Evolutionary conservation across 2,113 vertebrate species (phyloP).

Genomic region (Percina caprodes): DNA sequence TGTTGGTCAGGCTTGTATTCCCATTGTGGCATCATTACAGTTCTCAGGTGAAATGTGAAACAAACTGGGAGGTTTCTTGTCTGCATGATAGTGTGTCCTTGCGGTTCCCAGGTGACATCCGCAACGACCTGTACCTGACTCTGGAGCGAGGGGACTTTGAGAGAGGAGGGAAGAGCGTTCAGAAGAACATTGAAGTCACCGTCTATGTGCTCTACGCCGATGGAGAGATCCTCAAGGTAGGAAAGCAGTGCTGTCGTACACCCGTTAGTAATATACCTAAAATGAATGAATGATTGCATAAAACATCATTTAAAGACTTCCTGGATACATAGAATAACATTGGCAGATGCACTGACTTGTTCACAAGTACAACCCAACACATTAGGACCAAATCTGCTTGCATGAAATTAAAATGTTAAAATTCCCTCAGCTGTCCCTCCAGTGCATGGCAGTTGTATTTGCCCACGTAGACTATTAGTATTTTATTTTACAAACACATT

Average conservation of each 20-base stretch:
- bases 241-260: rapidly evolving
- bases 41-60: background rate
- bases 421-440: too few relatives aligned
- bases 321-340: too few relatives aligned
- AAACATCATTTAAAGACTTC: too few relatives aligned
- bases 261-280: too few relatives aligned
- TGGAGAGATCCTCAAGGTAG: constrained; percentile 95
- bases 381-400: too few relatives aligned
- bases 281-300: too few relatives aligned
- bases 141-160: constrained; percentile 97
- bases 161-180: constrained; percentile 97
- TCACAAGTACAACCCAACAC: too few relatives aligned
- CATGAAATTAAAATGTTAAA: too few relatives aligned
- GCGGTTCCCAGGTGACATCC: constrained; percentile 88
- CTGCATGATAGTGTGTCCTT: background rate
- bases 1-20: background rate
- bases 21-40: background rate
- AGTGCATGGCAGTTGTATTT: too few relatives aligned
- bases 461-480: too few relatives aligned
- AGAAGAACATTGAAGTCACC: constrained; percentile 98
- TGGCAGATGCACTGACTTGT: too few relatives aligned
- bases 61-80: background rate
- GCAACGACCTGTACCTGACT: constrained; percentile 96
- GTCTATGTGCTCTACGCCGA: constrained; percentile 95
- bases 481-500: too few relatives aligned